Evolutionary conservation across 2,888 invertebrate species (phyloP).

Genomic region (Clistopyga incitator): DNA sequence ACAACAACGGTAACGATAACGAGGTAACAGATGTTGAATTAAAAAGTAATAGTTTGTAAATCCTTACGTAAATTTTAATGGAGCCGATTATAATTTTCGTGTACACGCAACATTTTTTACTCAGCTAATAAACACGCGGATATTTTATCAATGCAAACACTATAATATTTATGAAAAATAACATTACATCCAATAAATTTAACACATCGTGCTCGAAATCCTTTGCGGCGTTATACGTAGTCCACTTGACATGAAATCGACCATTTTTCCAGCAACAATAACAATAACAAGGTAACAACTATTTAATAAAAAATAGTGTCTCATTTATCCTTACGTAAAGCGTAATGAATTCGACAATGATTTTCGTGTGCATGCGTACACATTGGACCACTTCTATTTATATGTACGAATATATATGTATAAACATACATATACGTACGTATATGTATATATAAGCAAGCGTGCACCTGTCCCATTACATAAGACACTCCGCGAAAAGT

Average conservation of each 20-base stretch:
- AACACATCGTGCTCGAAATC: no score
- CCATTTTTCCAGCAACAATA: not conserved
- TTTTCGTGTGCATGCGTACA: not conserved
- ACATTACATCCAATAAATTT: no score
- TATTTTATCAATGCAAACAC: no score
- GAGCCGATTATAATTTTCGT: no score
- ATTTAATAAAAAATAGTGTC: not conserved
- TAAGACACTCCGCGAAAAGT: conserved; percentile 22
- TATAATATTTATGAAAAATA: no score
- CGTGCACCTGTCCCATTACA: conserved; percentile 20
- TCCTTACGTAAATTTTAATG: no score
- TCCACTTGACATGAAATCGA: not conserved
- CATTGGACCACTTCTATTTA: no score
- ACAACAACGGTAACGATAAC: no score
- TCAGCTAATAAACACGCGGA: no score
- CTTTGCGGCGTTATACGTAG: not conserved
- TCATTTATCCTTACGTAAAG: conserved; percentile 8
- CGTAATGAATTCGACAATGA: not conserved
- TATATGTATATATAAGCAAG: not conserved
- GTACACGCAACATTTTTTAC: no score
- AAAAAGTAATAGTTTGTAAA: no score
- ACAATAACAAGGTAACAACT: not conserved
- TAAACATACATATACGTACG: not conserved
- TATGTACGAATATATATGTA: not conserved
- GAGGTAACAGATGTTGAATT: no score